Evolutionary conservation across 2,888 invertebrate species (phyloP).

Genomic region (Torymus auratus): DNA sequence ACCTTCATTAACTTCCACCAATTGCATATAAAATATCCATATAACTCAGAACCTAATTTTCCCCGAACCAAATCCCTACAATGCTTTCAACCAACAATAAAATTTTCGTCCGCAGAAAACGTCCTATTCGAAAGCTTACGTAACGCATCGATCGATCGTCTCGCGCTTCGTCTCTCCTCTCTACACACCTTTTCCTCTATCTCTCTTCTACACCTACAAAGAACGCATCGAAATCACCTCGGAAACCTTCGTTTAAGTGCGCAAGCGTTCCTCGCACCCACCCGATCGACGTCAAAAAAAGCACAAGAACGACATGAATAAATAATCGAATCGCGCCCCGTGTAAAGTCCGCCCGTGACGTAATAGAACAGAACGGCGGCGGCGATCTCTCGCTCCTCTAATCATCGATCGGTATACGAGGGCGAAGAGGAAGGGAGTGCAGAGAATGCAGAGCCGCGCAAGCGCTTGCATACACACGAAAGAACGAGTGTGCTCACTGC

Average conservation of each 20-base stretch:
- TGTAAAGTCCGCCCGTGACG: slow-evolving; percentile 31
- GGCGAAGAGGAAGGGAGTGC: slow-evolving; percentile 1
- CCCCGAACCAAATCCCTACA: too few species aligned
- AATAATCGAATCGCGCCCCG: not conserved
- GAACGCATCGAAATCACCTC: too few species aligned
- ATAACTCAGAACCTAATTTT: too few species aligned
- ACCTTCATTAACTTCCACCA: too few species aligned
- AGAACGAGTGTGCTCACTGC: too few species aligned
- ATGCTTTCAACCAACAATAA: not conserved
- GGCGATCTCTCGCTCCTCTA: slow-evolving; percentile 49
- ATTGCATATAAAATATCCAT: too few species aligned
- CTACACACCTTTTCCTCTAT: too few species aligned
- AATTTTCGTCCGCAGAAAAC: slow-evolving; percentile 37
- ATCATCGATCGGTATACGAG: slow-evolving; percentile 66
- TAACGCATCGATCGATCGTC: slow-evolving; percentile 36
- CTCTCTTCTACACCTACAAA: too few species aligned
- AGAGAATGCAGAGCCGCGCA: slow-evolving; percentile 57
- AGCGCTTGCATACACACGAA: not conserved
- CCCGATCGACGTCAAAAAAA: not conserved
- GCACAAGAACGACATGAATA: not conserved
- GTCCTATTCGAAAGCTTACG: slow-evolving; percentile 35
- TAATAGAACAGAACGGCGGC: slow-evolving; percentile 1
- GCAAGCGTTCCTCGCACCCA: not conserved
- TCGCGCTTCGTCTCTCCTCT: not conserved
- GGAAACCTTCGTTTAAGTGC: too few species aligned